Evolutionary conservation across 1,140 invertebrate genomes (phyloP).

Genomic region (Tribolium madens): DNA sequence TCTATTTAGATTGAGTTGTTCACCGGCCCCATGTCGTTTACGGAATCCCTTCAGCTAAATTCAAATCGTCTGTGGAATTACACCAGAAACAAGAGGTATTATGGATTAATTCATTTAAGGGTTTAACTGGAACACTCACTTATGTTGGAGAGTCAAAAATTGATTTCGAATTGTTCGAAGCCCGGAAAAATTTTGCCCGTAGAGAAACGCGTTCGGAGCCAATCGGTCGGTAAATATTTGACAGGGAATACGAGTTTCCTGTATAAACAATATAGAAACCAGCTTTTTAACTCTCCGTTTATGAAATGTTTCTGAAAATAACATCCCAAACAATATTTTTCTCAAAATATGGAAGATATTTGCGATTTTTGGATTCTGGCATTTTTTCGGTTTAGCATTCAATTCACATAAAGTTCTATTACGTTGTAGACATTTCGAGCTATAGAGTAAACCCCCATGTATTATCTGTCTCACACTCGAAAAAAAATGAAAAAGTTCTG

Average conservation of each 20-base stretch:
- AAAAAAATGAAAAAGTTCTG: slow-evolving; percentile 16
- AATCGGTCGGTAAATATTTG: slow-evolving; percentile 23
- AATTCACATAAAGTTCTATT: slow-evolving; percentile 25
- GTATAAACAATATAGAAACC: slow-evolving; percentile 26
- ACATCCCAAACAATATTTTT: neutral
- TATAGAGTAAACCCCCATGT: neutral
- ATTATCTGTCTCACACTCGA: slow-evolving; percentile 5
- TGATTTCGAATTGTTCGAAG: neutral
- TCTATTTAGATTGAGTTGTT: slow-evolving; percentile 34
- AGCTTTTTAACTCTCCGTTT: neutral
- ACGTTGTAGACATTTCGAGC: slow-evolving; percentile 1
- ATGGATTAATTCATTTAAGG: slow-evolving; percentile 25
- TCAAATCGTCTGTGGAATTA: slow-evolving; percentile 37
- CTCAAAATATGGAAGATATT: neutral
- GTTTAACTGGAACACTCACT: neutral
- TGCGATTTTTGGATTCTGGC: neutral
- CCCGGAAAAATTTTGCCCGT: neutral
- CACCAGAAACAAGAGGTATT: slow-evolving; percentile 13
- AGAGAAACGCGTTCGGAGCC: neutral
- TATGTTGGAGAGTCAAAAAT: neutral
- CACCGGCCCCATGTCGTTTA: slow-evolving; percentile 5
- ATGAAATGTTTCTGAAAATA: neutral
- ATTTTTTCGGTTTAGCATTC: slow-evolving; percentile 7
- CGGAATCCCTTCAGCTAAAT: slow-evolving; percentile 9
- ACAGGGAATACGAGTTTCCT: slow-evolving; percentile 24